phyloP scores from a whole-genome alignment of 37 sponge, comb jelly and placozoan species.

The Hormiphora californensis region DNA sequence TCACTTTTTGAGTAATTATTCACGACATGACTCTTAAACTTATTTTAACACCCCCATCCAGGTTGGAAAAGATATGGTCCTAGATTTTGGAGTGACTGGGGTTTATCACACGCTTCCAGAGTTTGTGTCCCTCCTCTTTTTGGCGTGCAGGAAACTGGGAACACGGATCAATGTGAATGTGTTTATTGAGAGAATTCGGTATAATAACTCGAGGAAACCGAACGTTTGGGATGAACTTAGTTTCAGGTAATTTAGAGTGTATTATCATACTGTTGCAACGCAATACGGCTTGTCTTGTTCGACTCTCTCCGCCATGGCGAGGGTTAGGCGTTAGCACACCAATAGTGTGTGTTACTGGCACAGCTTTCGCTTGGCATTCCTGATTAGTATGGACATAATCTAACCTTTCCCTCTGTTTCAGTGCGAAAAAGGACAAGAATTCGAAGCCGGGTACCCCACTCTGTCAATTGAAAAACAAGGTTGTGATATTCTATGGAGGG shows the following conservation, averaged over 20 bases:
- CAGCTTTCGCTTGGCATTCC: no score
- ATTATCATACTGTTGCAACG: not conserved
- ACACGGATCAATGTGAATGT: not conserved
- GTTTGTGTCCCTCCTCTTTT: not conserved
- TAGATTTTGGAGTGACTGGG: slow-evolving; percentile 17
- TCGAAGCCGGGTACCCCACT: not conserved
- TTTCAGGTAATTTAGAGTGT: not conserved
- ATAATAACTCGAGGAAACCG: slow-evolving; percentile 18
- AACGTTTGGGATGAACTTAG: slow-evolving; percentile 6
- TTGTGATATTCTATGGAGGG: slow-evolving; percentile 11
- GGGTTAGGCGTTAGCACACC: no score
- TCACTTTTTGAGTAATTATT: no score
- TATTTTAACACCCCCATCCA: not conserved
- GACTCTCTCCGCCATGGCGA: no score
- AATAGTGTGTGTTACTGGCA: no score
- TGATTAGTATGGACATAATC: no score
- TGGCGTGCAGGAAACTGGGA: not conserved
- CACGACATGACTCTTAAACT: not conserved
- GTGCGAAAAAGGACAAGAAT: slow-evolving; percentile 27
- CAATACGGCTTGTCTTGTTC: no score
- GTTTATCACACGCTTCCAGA: slow-evolving; percentile 26
- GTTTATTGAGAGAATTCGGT: not conserved
- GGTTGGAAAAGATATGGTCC: slow-evolving; percentile 24
- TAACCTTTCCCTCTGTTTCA: no score
- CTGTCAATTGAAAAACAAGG: slow-evolving; percentile 16